Evolutionary conservation across 1,140 invertebrate species (phyloP), one percentile per base, ranked within the genome.

Genomic region (Metaphire vulgaris): DNA sequence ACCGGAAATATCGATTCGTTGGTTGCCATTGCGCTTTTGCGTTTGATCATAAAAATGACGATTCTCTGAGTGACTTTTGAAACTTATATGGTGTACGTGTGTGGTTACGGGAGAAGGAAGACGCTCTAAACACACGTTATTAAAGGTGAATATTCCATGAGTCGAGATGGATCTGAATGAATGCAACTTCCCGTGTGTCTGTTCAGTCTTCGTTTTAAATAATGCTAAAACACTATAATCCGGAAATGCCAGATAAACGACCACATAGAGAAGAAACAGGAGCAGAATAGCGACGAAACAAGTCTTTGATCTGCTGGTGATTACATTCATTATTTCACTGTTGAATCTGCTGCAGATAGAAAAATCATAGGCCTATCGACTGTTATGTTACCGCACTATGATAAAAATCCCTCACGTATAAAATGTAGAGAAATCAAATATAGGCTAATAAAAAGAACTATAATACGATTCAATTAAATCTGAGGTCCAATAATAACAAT

Each of bases 71-170:
- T 74, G 16, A 32, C 72, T n/a, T 12, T 6, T 56, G 41, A 56
- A 56, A 6, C 6, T 12, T 21, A 32, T 69, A 26, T 14, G 2
- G 67, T 31, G n/a, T 14, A 31, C 12, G 26, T 26, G 2, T 6
- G 28, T 26, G 14, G n/a, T 31, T 6, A 12, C 2, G 21, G 72
- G 72, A 14, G 33, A 6, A 2, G 21, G n/a, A 26, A 32, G 21
- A 33, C 15, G 16, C 56, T 74, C 72, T 1, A 74, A 6, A 33
- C 72, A 74, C 33, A 74, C 72, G 56, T 74, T 74, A n/a, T 15
- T 16, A 28, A 74, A 74, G 2, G 72, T 64, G 72, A 64, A 74
- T 2, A 74, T 29, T 1, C 72, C 67, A 28, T 69, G 6, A 26
- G 21, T 6, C 6, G 6, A 56, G 6, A 12, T 21, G 21, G 41